Evolutionary conservation across 2,113 vertebrate species (phyloP), one percentile per base, ranked within the genome.

Genomic region (Ramphastos sulfuratus): DNA sequence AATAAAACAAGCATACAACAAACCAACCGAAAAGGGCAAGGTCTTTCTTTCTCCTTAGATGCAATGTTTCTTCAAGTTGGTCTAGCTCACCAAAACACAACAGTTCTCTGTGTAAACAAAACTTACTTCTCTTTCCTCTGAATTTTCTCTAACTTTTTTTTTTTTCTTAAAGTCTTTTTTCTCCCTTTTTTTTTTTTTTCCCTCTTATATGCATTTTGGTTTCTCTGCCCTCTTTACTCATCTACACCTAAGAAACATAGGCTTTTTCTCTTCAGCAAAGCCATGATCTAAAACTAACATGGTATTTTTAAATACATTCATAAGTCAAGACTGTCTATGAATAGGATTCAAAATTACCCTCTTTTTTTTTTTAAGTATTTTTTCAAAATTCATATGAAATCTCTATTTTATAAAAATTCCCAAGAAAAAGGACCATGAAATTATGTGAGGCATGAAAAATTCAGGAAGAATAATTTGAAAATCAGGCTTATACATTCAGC

Each of bases 391-490:
- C 4, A 28, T 71, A 66, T 42, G 48, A 63, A 80, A 20, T 24
- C 15, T 12, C 82, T 61, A 58, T 92, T 82, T 89, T 70, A 55
- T 59, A 25, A 87, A 65, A 84, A 93, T 82, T 85, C 21, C 16
- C 14, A 50, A 30, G 19, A 35, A 92, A 81, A 94, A 58, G 25
- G 25, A 58, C 58, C 16, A 20, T 50, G 35, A 83, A 90, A 93
- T 78, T 0, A 84, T 71, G 54, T 54, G 54, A 69, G 86, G 50
- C 58, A 50, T 95, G 44, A 93, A 90, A 90, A 94, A 87, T 31
- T 84, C 50, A 76, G 81, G 39, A 69, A 93, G 35, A 89, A 76
- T 89, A 55, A 72, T 82, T 92, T 82, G 71, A 90, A 95, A 95
- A 92, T 92, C 74, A 63, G 55, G 46, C 50, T 85, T 15, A 89